Evolutionary conservation across 53 echinoderm and acorn worm species (phyloP).

Genomic region (Zoroaster sp.): DNA sequence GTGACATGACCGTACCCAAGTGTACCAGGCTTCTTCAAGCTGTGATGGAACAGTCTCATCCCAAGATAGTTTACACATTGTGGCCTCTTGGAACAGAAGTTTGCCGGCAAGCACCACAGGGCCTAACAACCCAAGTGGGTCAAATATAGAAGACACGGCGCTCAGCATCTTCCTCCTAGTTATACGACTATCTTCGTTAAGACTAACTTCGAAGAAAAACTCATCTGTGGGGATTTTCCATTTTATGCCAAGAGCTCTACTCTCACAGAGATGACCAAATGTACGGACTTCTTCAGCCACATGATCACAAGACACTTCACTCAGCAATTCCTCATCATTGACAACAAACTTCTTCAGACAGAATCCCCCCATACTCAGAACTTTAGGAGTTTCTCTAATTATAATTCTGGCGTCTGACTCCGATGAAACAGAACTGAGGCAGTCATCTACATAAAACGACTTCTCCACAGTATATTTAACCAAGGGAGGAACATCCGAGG

Average conservation of each 20-base stretch:
- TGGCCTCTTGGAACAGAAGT: constrained; percentile 50
- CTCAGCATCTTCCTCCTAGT: constrained; percentile 66
- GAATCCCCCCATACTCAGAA: constrained; percentile 26
- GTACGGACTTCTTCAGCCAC: constrained; percentile 14
- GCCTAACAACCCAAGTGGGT: constrained; percentile 68
- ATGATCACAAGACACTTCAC: neutral
- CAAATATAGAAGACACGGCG: constrained; percentile 61
- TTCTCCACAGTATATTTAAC: neutral
- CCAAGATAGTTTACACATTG: constrained; percentile 10
- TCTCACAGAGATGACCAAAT: constrained; percentile 4
- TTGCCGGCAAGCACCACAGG: constrained; percentile 62
- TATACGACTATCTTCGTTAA: constrained; percentile 36
- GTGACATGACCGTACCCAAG: constrained; percentile 14
- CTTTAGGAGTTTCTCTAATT: constrained; percentile 26
- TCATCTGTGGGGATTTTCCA: constrained; percentile 29
- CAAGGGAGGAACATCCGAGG: neutral
- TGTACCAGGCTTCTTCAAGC: neutral
- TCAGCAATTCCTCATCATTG: constrained; percentile 21
- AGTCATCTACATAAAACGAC: too few relatives aligned
- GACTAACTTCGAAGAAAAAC: constrained; percentile 21
- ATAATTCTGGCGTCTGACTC: neutral
- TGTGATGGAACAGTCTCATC: constrained; percentile 28
- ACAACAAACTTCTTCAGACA: constrained; percentile 4
- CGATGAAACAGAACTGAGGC: constrained; percentile 16
- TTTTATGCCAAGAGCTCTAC: constrained; percentile 16